Evolutionary conservation across 2,113 vertebrate species (phyloP).

Genomic region (Sander vitreus): DNA sequence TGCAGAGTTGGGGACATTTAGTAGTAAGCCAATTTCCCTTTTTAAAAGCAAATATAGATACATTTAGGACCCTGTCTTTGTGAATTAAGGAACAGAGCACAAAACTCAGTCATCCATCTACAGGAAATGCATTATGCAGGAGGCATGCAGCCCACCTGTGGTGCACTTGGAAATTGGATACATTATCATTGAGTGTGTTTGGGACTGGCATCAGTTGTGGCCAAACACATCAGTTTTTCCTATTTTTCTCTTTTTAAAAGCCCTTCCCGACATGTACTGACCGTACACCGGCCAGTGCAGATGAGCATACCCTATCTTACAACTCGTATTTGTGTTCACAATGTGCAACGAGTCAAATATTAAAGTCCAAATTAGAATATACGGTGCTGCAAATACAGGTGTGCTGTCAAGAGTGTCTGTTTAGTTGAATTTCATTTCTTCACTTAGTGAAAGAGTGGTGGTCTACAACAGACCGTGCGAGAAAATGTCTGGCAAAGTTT

Average conservation of each 20-base stretch:
- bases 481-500: background rate
- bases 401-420: background rate
- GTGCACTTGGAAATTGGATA: constrained; percentile 24
- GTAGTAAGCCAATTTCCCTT: background rate
- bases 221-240: background rate
- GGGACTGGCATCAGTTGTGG: constrained; percentile 6
- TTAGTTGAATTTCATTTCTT: background rate
- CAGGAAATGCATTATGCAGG: constrained; percentile 24
- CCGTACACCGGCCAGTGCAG: background rate
- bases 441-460: background rate
- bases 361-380: background rate
- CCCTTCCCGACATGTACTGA: background rate
- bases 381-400: background rate
- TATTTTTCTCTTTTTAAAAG: background rate
- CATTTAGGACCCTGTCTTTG: constrained; percentile 4
- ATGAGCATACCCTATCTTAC: background rate
- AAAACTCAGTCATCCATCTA: constrained; percentile 2
- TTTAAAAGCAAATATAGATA: constrained; percentile 15
- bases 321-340: background rate
- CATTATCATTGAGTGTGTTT: constrained; percentile 14
- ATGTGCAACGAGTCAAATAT: background rate
- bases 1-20: constrained; percentile 1
- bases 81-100: constrained; percentile 7
- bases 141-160: constrained; percentile 25
- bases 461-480: background rate